Conservation (phyloP, 2,888 invertebrate genomes). For the Phrixothrix hirtus region DNA sequence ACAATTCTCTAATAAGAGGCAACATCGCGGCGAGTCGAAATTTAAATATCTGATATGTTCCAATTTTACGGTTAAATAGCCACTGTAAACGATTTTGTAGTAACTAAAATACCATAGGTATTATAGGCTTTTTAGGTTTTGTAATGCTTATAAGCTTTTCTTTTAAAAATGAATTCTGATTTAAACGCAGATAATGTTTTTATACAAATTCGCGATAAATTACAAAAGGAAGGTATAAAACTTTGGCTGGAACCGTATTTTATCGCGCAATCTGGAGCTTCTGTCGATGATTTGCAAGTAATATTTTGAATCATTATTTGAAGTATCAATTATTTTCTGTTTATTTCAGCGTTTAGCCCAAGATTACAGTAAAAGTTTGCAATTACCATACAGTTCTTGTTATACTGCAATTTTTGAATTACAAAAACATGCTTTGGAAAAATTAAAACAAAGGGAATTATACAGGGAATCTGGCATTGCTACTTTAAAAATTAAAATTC, state of each 20-base stretch:
- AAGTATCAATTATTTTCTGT: conserved; percentile 16
- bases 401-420: conserved; percentile 64
- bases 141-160: background rate
- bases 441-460: conserved; percentile 69
- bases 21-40: too few species aligned
- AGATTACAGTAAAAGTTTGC: conserved; percentile 62
- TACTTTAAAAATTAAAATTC: conserved; percentile 70
- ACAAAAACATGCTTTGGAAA: conserved; percentile 71
- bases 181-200: conserved; percentile 63
- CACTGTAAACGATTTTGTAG: too few species aligned
- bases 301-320: conserved; percentile 15
- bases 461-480: conserved; percentile 74
- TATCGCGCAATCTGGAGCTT: conserved; percentile 53
- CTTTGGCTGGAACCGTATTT: conserved; percentile 77
- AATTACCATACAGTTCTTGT: conserved; percentile 59
- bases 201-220: conserved; percentile 67
- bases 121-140: background rate
- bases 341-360: conserved; percentile 64
- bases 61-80: too few species aligned
- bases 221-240: conserved; percentile 71
- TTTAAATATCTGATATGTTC: too few species aligned
- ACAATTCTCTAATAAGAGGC: too few species aligned
- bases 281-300: conserved; percentile 58
- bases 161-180: conserved; percentile 35
- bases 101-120: too few species aligned